phyloP scores from a whole-genome alignment of 92 coral and sea anemone species.

The Actinostola sp. region DNA sequence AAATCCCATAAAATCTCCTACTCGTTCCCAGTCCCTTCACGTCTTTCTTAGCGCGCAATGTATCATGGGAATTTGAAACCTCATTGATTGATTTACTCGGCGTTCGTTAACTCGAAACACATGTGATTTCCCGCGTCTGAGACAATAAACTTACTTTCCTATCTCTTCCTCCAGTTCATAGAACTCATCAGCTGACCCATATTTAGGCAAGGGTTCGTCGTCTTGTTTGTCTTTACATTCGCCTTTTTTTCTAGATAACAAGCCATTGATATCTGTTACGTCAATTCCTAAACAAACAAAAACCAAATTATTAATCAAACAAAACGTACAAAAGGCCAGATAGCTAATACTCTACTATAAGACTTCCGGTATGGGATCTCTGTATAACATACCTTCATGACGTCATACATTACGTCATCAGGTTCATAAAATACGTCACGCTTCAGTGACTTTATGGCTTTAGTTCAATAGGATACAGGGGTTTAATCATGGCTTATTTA shows the following conservation, averaged over 20 bases:
- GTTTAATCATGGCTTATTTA: background rate
- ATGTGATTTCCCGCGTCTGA: background rate
- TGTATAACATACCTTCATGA: background rate
- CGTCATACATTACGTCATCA: slow-evolving; percentile 14
- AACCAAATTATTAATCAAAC: background rate
- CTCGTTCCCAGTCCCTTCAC: too few species aligned
- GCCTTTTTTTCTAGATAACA: slow-evolving; percentile 29
- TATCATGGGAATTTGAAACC: too few species aligned
- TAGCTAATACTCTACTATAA: too few species aligned
- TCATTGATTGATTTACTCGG: background rate
- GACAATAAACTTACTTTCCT: slow-evolving; percentile 67
- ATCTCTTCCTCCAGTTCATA: slow-evolving; percentile 79
- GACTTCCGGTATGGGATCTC: too few species aligned
- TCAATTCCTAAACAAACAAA: too few species aligned
- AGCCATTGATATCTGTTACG: slow-evolving; percentile 35
- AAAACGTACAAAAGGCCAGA: background rate
- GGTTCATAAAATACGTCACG: slow-evolving; percentile 1
- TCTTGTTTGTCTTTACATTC: slow-evolving; percentile 39
- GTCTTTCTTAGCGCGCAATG: too few species aligned
- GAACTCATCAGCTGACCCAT: slow-evolving; percentile 87
- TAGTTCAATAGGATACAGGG: background rate
- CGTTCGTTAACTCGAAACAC: background rate
- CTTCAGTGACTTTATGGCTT: too few species aligned
- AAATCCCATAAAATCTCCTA: too few species aligned
- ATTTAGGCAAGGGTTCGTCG: slow-evolving; percentile 70